phyloP scores from a whole-genome alignment of 2,888 invertebrate species.

The Conops quadrifasciatus region DNA sequence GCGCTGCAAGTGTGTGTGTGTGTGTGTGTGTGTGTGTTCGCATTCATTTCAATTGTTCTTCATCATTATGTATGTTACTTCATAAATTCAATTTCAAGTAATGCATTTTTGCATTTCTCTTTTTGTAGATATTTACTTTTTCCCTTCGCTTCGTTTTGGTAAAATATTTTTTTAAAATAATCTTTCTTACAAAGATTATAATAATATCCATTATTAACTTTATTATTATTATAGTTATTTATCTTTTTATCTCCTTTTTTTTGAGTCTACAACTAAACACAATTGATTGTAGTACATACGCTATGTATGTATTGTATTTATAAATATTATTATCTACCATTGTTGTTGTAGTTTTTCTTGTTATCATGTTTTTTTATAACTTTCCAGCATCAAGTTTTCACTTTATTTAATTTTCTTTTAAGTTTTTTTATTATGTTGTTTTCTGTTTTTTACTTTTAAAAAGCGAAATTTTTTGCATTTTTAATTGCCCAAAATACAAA shows the following conservation, averaged over 20 bases:
- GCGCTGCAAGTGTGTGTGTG: neutral
- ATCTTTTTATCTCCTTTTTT: neutral
- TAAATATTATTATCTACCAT: neutral
- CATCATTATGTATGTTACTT: too few relatives aligned
- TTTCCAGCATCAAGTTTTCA: too few relatives aligned
- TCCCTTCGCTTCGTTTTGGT: neutral
- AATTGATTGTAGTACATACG: conserved; percentile 10
- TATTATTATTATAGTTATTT: neutral
- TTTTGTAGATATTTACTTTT: conserved; percentile 24
- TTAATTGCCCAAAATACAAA: neutral
- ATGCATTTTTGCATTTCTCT: conserved; percentile 13
- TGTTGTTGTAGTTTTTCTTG: conserved; percentile 5
- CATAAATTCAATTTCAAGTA: too few relatives aligned
- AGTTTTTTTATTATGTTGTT: neutral
- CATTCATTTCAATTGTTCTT: conserved; percentile 26
- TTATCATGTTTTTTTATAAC: too few relatives aligned
- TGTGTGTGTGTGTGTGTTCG: conserved; percentile 9
- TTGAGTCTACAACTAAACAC: neutral
- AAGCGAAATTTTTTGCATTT: conserved; percentile 11
- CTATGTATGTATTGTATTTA: neutral
- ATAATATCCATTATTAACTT: neutral
- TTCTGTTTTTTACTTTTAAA: conserved; percentile 8
- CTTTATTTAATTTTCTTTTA: conserved; percentile 4
- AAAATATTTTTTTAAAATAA: conserved; percentile 7
- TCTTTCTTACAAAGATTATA: too few relatives aligned